Conservation (phyloP, 1,140 invertebrate species). For the Bactericera cockerelli region DNA sequence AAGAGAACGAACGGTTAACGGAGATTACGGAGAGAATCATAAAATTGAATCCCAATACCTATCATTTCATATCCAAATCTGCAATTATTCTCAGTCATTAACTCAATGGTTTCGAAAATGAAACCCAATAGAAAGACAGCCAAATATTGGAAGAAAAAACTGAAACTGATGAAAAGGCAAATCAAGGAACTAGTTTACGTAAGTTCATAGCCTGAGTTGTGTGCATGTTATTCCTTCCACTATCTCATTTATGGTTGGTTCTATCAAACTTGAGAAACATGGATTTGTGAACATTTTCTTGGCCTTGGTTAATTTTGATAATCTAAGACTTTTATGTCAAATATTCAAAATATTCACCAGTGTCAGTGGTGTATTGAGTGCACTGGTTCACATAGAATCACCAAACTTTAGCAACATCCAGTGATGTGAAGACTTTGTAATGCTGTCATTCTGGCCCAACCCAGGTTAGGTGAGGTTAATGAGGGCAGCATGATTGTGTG, state of each 20-base stretch:
- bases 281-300: not conserved
- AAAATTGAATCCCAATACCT: no score
- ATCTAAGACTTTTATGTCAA: not conserved
- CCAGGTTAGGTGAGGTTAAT: no score
- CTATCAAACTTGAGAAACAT: not conserved
- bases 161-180: not conserved
- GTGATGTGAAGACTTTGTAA: no score
- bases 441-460: no score
- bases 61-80: no score
- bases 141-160: conserved; percentile 2
- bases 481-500: no score
- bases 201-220: not conserved
- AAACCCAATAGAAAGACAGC: not conserved
- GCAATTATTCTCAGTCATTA: no score
- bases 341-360: not conserved
- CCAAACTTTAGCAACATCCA: no score
- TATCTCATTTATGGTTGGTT: not conserved
- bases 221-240: not conserved
- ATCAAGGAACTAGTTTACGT: conserved; percentile 1
- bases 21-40: no score
- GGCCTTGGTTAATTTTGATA: not conserved
- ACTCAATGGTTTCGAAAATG: conserved; percentile 6
- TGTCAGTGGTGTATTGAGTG: no score
- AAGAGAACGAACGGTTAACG: no score
- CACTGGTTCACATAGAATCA: no score